Percentiles rank a stretch among this genome's conserved stretches.
phyloP scores from a whole-genome alignment of 2,888 invertebrate species.

The Lamellibrachia satsuma region DNA sequence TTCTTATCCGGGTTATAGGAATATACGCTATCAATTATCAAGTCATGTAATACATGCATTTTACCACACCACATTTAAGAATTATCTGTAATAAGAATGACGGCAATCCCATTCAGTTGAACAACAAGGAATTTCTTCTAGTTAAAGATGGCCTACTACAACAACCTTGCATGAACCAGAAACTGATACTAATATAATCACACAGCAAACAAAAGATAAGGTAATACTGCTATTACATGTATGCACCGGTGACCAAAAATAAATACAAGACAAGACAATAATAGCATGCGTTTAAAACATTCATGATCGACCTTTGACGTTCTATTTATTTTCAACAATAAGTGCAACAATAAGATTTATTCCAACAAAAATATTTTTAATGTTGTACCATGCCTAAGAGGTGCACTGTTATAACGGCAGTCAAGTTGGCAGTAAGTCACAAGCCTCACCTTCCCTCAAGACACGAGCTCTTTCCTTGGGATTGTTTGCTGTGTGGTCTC shows the following conservation, averaged over 20 bases:
- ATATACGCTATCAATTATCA: too few relatives aligned
- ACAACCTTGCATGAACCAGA: background rate
- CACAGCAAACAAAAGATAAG: too few relatives aligned
- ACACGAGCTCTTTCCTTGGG: slow-evolving; percentile 53
- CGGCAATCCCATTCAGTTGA: background rate
- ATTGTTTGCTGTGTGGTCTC: slow-evolving; percentile 58
- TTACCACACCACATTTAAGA: background rate
- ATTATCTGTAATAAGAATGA: background rate
- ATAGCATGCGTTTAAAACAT: background rate
- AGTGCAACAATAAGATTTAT: background rate
- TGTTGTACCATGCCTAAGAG: background rate
- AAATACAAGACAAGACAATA: background rate
- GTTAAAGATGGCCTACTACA: background rate
- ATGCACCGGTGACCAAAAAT: too few relatives aligned
- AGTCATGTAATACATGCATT: background rate
- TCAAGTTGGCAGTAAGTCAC: background rate
- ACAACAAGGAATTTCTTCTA: background rate
- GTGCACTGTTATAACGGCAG: background rate
- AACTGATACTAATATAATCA: too few relatives aligned
- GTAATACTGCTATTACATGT: too few relatives aligned
- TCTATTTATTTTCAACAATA: background rate
- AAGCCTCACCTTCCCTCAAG: slow-evolving; percentile 50
- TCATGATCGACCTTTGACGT: background rate
- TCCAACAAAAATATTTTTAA: background rate
- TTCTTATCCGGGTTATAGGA: too few relatives aligned